Evolutionary conservation across 2,888 invertebrate genomes (phyloP).

Genomic region (Lampropteryx suffumata): DNA sequence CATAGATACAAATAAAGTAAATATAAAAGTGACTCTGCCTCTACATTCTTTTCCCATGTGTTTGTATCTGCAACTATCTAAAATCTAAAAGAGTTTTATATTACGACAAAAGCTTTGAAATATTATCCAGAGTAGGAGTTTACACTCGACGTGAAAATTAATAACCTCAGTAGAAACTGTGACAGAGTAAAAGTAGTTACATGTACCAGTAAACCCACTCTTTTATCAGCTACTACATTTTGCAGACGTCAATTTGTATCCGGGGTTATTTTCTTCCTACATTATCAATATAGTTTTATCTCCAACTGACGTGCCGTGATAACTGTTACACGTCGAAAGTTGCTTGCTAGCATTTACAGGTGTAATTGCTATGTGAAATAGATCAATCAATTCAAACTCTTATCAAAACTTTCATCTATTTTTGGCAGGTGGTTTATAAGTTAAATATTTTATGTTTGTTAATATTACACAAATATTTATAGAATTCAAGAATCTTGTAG

Average conservation of each 20-base stretch:
- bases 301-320: slow-evolving; percentile 35
- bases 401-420: slow-evolving; percentile 19
- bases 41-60: too few species aligned
- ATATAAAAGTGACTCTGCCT: too few species aligned
- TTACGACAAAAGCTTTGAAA: neutral
- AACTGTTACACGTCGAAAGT: slow-evolving; percentile 19
- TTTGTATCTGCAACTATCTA: too few species aligned
- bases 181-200: slow-evolving; percentile 9
- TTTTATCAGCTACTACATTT: slow-evolving; percentile 19
- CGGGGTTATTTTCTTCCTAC: slow-evolving; percentile 38
- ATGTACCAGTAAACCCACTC: neutral
- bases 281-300: slow-evolving; percentile 42
- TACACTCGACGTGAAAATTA: neutral
- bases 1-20: too few species aligned
- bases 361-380: slow-evolving; percentile 20
- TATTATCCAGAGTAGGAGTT: neutral
- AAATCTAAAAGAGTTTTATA: neutral
- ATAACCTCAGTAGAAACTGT: neutral
- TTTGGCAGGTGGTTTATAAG: slow-evolving; percentile 1
- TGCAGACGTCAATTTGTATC: slow-evolving; percentile 32
- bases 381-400: slow-evolving; percentile 16
- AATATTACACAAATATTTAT: neutral
- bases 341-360: slow-evolving; percentile 8
- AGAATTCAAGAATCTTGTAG: slow-evolving; percentile 10
- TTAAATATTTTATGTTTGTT: slow-evolving; percentile 1